Conservation (phyloP, 2,797 vertebrate genomes). For the Hirundo rustica region DNA sequence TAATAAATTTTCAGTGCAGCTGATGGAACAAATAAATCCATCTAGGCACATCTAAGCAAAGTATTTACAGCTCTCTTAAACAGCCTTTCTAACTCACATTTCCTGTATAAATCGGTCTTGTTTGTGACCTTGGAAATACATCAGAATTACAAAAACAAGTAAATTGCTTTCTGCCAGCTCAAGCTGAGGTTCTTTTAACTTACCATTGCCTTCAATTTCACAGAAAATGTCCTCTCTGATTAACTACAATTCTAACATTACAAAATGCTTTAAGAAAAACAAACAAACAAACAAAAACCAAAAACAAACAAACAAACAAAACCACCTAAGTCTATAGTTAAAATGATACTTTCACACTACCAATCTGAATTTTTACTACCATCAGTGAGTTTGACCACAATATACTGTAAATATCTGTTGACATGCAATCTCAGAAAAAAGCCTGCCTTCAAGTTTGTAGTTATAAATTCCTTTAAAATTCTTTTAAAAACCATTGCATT, state of each 20-base stretch:
- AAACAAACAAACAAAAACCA: too few species aligned
- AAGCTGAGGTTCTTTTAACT: conserved; percentile 35
- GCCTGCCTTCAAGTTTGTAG: neutral
- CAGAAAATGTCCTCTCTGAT: conserved; percentile 11
- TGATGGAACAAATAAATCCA: conserved; percentile 53
- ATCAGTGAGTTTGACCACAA: neutral
- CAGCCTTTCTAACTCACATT: conserved; percentile 28
- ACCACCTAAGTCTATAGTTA: neutral
- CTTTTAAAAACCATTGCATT: neutral
- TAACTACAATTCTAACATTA: conserved; percentile 22
- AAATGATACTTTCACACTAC: neutral
- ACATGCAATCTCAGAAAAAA: neutral
- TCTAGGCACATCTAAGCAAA: conserved; percentile 5
- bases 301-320: too few species aligned
- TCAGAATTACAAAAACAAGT: conserved; percentile 20
- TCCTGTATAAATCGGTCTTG: conserved; percentile 39
- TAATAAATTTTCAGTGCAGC: conserved; percentile 15
- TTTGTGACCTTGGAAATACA: conserved; percentile 48
- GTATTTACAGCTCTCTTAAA: conserved; percentile 42
- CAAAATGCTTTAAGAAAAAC: neutral
- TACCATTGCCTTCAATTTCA: conserved; percentile 33
- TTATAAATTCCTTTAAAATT: neutral
- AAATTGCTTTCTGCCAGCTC: conserved; percentile 36
- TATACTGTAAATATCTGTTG: neutral
- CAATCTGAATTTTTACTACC: neutral